Conservation (phyloP, 2,113 vertebrate genomes). For the Festucalex cinctus region DNA sequence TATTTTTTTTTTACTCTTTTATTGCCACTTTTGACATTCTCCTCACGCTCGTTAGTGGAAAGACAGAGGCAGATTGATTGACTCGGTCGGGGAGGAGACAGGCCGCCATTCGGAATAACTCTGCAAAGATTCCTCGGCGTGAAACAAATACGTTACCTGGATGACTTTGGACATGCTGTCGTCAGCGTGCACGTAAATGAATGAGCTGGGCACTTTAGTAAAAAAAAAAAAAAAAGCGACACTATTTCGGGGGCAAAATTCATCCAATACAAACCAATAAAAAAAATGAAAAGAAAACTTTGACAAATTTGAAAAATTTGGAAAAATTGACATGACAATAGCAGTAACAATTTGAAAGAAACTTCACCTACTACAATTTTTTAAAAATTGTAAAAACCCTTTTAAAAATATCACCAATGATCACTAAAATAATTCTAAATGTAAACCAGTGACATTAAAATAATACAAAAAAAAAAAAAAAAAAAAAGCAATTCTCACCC, state of each 20-base stretch:
- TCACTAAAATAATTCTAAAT: no score
- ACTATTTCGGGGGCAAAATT: no score
- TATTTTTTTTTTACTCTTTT: conserved; percentile 2
- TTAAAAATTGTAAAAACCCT: background rate
- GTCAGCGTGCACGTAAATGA: conserved; percentile 8
- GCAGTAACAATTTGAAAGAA: no score
- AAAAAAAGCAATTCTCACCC: no score
- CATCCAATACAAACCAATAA: background rate
- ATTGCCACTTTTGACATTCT: conserved; percentile 3
- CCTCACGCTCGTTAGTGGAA: background rate
- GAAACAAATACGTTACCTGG: conserved; percentile 26
- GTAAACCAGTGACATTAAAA: no score
- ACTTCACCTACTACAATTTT: background rate
- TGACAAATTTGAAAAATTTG: no score
- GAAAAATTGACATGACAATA: no score
- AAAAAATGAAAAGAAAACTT: no score
- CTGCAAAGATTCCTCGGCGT: conserved; percentile 19
- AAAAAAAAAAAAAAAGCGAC: background rate
- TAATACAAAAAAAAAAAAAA: no score
- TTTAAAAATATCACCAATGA: no score
- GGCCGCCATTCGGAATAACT: conserved; percentile 49
- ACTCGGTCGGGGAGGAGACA: conserved; percentile 46
- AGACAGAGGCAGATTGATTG: conserved; percentile 49
- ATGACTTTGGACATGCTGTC: conserved; percentile 22
- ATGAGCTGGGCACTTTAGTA: conserved; percentile 10